A percentile compares a stretch with the other conserved stretches of the same genome.
Conservation (phyloP, 1,140 invertebrate genomes). For the Diploscapter pachys region DNA sequence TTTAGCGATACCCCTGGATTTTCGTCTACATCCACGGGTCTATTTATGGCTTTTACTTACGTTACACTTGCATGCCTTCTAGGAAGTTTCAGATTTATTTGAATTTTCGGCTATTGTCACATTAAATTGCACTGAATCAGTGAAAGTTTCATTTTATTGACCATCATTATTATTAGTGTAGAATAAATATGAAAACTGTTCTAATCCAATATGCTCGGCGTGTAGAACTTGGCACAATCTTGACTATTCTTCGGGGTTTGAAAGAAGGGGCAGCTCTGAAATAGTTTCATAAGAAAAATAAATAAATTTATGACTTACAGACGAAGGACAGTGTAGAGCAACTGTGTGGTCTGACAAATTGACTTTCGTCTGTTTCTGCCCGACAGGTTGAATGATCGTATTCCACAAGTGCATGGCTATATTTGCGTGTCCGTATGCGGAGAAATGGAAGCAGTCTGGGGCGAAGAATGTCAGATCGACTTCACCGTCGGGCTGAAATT, state of each 20-base stretch:
- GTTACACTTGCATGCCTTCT: too few species aligned
- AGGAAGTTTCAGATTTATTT: too few species aligned
- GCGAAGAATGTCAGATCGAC: constrained; percentile 68
- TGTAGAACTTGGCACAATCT: constrained; percentile 10
- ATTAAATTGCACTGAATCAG: too few species aligned
- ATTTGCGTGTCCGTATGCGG: constrained; percentile 67
- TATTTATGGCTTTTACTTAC: too few species aligned
- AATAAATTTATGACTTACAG: constrained; percentile 14
- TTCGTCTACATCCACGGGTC: too few species aligned
- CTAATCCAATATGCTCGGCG: too few species aligned
- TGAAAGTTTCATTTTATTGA: too few species aligned
- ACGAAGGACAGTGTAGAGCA: constrained; percentile 33
- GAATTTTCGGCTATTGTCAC: too few species aligned
- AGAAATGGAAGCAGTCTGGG: constrained; percentile 72
- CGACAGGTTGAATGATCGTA: constrained; percentile 72
- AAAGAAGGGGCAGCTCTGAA: constrained; percentile 41
- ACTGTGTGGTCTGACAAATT: constrained; percentile 35
- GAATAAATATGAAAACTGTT: too few species aligned
- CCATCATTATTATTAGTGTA: too few species aligned
- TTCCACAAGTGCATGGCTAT: constrained; percentile 74
- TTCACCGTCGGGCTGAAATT: constrained; percentile 52
- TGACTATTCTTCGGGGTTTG: constrained; percentile 38
- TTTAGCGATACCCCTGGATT: too few species aligned
- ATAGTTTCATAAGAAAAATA: constrained; percentile 18
- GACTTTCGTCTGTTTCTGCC: constrained; percentile 66